Conservation (phyloP, 2,888 invertebrate genomes). For the Pristionchus exspectatus region DNA sequence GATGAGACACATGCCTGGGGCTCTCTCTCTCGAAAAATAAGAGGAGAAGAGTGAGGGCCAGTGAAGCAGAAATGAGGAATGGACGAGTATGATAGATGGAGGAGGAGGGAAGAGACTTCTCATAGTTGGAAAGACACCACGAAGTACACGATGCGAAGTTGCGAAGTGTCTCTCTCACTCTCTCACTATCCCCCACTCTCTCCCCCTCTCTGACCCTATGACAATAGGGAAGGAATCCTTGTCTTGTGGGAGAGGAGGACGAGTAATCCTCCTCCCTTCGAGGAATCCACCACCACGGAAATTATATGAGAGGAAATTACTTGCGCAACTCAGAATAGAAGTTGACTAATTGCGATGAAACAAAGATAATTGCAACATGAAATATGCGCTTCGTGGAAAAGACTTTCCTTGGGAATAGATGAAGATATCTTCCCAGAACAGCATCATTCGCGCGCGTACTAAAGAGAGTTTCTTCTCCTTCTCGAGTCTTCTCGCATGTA, state of each 20-base stretch:
- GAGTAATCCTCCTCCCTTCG: neutral
- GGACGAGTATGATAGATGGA: slow-evolving; percentile 33
- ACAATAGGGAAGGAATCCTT: slow-evolving; percentile 1
- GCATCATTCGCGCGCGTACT: neutral
- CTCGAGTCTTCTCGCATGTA: slow-evolving; percentile 14
- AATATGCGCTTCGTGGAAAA: too few species aligned
- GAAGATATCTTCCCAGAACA: neutral
- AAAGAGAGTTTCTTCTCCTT: neutral
- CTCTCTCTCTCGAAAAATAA: neutral
- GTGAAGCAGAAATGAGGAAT: slow-evolving; percentile 40
- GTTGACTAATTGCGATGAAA: neutral
- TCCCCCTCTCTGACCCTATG: neutral
- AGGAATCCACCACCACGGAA: neutral
- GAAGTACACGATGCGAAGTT: slow-evolving; percentile 28
- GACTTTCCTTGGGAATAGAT: neutral
- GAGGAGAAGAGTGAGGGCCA: slow-evolving; percentile 18
- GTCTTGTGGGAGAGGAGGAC: neutral
- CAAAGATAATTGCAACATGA: neutral
- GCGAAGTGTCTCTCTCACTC: neutral
- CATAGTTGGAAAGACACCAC: neutral
- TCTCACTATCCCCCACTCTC: neutral
- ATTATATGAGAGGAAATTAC: neutral
- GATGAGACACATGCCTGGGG: neutral
- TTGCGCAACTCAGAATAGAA: too few species aligned
- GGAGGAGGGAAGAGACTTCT: neutral